Percentiles rank a stretch among this genome's conserved stretches.
Evolutionary conservation across 2,888 invertebrate genomes (phyloP).

Genomic region (Criorhina ranunculi): DNA sequence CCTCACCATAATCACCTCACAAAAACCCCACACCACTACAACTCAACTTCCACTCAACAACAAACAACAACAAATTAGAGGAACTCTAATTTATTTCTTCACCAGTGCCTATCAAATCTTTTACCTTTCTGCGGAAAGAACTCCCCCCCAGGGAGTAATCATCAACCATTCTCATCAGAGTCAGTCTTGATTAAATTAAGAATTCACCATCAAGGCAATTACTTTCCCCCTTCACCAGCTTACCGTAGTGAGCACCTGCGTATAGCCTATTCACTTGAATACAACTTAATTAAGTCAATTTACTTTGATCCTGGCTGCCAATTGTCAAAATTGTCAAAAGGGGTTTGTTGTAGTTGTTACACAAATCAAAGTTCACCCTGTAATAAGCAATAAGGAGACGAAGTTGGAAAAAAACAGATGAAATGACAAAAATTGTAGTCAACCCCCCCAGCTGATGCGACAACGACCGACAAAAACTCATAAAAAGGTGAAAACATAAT

Average conservation of each 20-base stretch:
- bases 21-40: slow-evolving; percentile 2
- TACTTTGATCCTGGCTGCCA: slow-evolving; percentile 72
- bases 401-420: slow-evolving; percentile 39
- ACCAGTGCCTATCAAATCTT: slow-evolving; percentile 21
- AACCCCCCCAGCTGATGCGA: slow-evolving; percentile 6
- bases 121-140: slow-evolving; percentile 54
- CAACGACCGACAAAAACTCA: slow-evolving; percentile 63
- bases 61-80: slow-evolving; percentile 61
- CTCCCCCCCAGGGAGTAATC: slow-evolving; percentile 72
- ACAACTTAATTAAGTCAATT: slow-evolving; percentile 74
- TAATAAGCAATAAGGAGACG: slow-evolving; percentile 60
- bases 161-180: slow-evolving; percentile 68
- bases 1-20: slow-evolving; percentile 45
- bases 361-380: slow-evolving; percentile 71
- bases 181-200: slow-evolving; percentile 73
- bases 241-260: slow-evolving; percentile 58
- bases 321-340: slow-evolving; percentile 72
- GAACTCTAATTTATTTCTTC: slow-evolving; percentile 43
- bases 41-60: slow-evolving; percentile 14
- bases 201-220: slow-evolving; percentile 71
- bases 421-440: slow-evolving; percentile 49
- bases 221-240: slow-evolving; percentile 16
- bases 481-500: slow-evolving; percentile 77
- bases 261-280: slow-evolving; percentile 64
- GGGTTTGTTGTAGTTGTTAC: slow-evolving; percentile 58